phyloP scores from a whole-genome alignment of 2,113 vertebrate species.

The Sinocyclocheilus maitianheensis region DNA sequence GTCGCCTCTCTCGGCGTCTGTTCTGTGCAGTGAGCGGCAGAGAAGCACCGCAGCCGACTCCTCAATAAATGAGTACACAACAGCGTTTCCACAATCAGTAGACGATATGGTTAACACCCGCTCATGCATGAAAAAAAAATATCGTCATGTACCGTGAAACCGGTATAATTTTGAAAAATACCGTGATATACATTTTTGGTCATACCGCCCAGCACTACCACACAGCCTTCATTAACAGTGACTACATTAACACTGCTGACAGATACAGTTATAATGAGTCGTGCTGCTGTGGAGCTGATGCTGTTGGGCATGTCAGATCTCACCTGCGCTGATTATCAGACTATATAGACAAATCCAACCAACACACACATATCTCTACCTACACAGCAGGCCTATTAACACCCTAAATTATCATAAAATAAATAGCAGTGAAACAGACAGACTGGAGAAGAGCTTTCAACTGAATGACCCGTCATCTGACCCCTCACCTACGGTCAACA shows the following conservation, averaged over 20 bases:
- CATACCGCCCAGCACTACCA: no score
- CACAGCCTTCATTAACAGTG: neutral
- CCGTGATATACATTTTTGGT: no score
- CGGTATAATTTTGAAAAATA: no score
- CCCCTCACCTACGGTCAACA: neutral
- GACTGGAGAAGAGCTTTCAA: neutral
- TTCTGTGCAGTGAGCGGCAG: no score
- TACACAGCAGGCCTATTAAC: neutral
- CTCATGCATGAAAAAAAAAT: no score
- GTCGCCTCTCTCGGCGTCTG: no score
- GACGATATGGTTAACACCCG: no score
- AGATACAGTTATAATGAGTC: neutral
- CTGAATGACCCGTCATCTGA: neutral
- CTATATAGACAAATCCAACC: constrained; percentile 14
- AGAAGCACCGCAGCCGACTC: no score
- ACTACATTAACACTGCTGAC: neutral
- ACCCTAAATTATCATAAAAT: neutral
- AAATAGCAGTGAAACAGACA: neutral
- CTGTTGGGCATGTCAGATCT: neutral
- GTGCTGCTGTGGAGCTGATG: neutral
- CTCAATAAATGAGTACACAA: no score
- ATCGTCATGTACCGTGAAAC: no score
- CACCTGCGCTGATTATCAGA: neutral
- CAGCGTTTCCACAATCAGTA: no score
- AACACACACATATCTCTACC: neutral